Conservation (phyloP, 2,113 vertebrate genomes). For the Panthera leo region DNA sequence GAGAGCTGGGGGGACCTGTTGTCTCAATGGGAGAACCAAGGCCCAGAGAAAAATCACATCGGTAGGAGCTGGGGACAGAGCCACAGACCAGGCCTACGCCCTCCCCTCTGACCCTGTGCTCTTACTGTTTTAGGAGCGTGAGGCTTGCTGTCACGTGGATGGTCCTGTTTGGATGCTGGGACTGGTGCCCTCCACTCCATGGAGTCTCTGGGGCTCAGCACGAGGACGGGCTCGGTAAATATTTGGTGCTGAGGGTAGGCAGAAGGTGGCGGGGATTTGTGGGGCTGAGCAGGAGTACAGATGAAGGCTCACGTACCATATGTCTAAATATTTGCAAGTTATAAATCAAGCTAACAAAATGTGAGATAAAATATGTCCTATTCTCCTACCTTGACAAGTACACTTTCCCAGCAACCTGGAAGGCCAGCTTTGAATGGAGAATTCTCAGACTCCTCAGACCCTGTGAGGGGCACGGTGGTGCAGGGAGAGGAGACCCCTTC, state of each 20-base stretch:
- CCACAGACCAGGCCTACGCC: neutral
- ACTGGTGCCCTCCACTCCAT: neutral
- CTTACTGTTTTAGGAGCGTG: neutral
- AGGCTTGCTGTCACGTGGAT: neutral
- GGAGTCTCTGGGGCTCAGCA: neutral
- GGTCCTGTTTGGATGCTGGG: neutral
- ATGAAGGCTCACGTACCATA: slow-evolving; percentile 67
- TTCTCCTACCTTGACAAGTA: slow-evolving; percentile 56
- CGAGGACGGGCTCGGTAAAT: slow-evolving; percentile 30
- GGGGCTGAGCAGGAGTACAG: slow-evolving; percentile 46
- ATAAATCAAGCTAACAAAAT: slow-evolving; percentile 77
- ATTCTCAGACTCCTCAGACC: neutral
- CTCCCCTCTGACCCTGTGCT: fast-evolving
- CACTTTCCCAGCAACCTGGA: slow-evolving; percentile 51
- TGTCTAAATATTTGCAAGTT: slow-evolving; percentile 80
- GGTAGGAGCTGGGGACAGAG: neutral
- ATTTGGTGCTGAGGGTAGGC: slow-evolving; percentile 32
- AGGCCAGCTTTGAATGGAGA: slow-evolving; percentile 6
- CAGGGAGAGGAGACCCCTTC: neutral
- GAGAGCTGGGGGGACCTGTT: neutral
- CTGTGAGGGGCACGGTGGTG: neutral
- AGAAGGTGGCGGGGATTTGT: slow-evolving; percentile 58
- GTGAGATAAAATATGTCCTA: slow-evolving; percentile 73
- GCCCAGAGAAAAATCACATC: neutral
- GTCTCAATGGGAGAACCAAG: neutral